These are phyloP conservation scores for Sarcophaga peregrina DNA, from an alignment of 1,140 invertebrate species.

Conservation along the genomic window DNA sequence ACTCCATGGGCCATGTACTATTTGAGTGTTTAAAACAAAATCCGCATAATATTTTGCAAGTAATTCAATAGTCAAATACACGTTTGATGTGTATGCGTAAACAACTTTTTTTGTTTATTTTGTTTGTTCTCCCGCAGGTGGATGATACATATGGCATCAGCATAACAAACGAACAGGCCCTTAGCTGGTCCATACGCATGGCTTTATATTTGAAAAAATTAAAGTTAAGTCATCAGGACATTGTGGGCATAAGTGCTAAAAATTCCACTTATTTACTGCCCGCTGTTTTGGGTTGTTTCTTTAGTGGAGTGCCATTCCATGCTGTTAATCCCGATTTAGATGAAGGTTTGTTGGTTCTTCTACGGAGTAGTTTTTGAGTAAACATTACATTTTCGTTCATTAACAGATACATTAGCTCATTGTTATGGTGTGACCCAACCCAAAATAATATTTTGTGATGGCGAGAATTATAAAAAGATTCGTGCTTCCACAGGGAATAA, in stretches of 20 bases:
- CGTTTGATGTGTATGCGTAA: not conserved
- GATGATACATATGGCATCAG: constrained; percentile 53
- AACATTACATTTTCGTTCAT: not conserved
- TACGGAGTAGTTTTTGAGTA: not conserved
- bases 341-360: constrained; percentile 46
- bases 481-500: constrained; percentile 49
- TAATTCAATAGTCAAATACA: no score
- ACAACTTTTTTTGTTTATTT: not conserved
- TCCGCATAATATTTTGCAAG: no score
- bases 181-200: constrained; percentile 57
- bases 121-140: constrained; percentile 46
- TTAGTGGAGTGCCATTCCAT: constrained; percentile 59
- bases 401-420: constrained; percentile 43
- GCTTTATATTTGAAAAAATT: constrained; percentile 55
- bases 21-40: no score
- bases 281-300: constrained; percentile 55
- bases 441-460: constrained; percentile 58
- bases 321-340: constrained; percentile 54
- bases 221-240: constrained; percentile 55
- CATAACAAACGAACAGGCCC: constrained; percentile 51
- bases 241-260: constrained; percentile 57
- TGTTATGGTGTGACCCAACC: constrained; percentile 53
- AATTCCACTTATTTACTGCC: constrained; percentile 59
- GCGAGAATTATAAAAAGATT: constrained; percentile 55
- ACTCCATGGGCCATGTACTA: no score